Percentiles rank a stretch among this genome's conserved stretches.
Conservation (phyloP, 2,888 invertebrate genomes). For the Trichopoda pennipes region DNA sequence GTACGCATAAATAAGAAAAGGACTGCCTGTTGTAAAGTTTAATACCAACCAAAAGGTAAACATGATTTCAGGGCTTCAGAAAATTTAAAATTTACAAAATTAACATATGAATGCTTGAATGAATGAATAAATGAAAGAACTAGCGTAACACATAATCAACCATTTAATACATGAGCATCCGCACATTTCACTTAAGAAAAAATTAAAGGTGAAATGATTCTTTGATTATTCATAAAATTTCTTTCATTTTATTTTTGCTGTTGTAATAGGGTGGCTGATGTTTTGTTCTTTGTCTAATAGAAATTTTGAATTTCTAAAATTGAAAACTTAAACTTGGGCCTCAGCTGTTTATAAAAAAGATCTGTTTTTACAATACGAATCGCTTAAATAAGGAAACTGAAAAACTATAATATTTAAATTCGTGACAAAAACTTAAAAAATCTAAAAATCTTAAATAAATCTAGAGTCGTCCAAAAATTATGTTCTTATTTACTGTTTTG, state of each 20-base stretch:
- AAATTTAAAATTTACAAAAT: conserved; percentile 54
- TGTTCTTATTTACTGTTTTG: too few species aligned
- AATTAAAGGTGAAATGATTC: conserved; percentile 48
- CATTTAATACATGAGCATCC: conserved; percentile 21
- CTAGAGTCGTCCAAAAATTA: too few species aligned
- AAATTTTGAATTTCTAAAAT: conserved; percentile 11
- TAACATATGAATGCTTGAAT: conserved; percentile 62
- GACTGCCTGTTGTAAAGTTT: conserved; percentile 14
- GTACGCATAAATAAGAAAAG: not conserved
- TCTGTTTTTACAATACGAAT: too few species aligned
- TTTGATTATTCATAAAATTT: conserved; percentile 40
- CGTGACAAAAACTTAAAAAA: too few species aligned
- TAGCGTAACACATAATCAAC: conserved; percentile 58
- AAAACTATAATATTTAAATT: too few species aligned
- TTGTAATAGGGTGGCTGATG: conserved; percentile 17
- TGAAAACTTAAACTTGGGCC: conserved; percentile 30
- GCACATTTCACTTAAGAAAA: conserved; percentile 28
- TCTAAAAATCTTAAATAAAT: too few species aligned
- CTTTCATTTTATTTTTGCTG: not conserved
- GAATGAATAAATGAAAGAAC: conserved; percentile 15
- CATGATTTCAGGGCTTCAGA: conserved; percentile 47
- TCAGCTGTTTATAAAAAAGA: not conserved
- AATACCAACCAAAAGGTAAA: conserved; percentile 53
- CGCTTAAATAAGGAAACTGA: too few species aligned
- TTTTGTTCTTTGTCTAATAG: too few species aligned